phyloP scores from a whole-genome alignment of 1,140 invertebrate genomes.

The Lysiphlebus fabarum region DNA sequence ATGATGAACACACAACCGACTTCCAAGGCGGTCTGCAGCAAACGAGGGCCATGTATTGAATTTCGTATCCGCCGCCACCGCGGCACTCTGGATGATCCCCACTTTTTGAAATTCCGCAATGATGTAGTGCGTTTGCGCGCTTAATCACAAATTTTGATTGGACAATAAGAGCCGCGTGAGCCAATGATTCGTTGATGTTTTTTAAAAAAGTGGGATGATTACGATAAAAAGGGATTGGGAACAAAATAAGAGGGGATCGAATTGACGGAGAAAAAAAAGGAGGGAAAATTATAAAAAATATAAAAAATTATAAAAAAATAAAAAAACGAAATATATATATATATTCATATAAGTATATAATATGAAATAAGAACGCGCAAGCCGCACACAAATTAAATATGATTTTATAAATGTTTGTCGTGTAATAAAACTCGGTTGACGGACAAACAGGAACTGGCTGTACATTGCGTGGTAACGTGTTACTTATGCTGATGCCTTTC shows the following conservation, averaged over 20 bases:
- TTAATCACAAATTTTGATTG: constrained; percentile 24
- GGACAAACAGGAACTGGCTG: constrained; percentile 39
- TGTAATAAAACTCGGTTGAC: constrained; percentile 20
- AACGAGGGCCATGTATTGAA: constrained; percentile 43
- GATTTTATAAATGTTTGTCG: not conserved
- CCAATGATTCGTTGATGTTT: not conserved
- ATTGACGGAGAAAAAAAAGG: not conserved
- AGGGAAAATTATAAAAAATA: too few relatives aligned
- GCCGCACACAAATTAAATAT: too few relatives aligned
- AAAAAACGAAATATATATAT: not conserved
- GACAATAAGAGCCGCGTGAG: constrained; percentile 24
- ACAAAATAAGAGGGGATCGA: not conserved
- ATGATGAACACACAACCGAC: constrained; percentile 35
- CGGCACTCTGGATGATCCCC: constrained; percentile 42
- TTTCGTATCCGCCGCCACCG: constrained; percentile 40
- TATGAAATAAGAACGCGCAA: not conserved
- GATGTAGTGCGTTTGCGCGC: constrained; percentile 29
- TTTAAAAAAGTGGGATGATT: not conserved
- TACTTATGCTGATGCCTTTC: constrained; percentile 37
- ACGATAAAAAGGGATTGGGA: not conserved
- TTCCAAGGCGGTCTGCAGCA: constrained; percentile 40
- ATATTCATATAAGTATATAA: not conserved
- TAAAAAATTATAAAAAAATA: not conserved
- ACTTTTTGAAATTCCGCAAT: constrained; percentile 30
- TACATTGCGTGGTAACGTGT: constrained; percentile 37